Conservation (phyloP, 2,888 invertebrate genomes). For the Plagiodera versicolora region DNA sequence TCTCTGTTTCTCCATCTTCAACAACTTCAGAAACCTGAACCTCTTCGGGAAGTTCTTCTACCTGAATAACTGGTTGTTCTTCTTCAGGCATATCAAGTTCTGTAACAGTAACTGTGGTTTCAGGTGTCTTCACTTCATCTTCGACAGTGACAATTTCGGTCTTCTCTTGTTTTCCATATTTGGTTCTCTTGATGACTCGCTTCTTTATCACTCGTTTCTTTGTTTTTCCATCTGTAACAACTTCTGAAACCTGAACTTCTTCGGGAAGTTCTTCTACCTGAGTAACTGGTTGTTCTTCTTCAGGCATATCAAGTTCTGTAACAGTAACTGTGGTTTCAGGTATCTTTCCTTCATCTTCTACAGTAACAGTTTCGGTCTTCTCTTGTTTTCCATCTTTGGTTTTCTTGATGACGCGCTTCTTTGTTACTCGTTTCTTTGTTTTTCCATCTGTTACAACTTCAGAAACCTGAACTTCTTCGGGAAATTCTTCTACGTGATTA, state of each 20-base stretch:
- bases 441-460: conserved; percentile 38
- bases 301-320: conserved; percentile 37
- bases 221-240: conserved; percentile 47
- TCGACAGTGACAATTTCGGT: conserved; percentile 45
- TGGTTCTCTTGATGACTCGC: conserved; percentile 40
- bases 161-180: conserved; percentile 41
- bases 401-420: conserved; percentile 53
- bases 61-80: conserved; percentile 25
- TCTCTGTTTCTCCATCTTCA: conserved; percentile 48
- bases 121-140: conserved; percentile 49
- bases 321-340: conserved; percentile 50
- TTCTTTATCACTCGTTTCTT: conserved; percentile 44
- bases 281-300: conserved; percentile 22
- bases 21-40: conserved; percentile 33
- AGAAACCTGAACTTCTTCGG: conserved; percentile 39
- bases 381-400: conserved; percentile 53
- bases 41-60: conserved; percentile 38
- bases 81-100: conserved; percentile 44
- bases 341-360: conserved; percentile 53
- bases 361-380: conserved; percentile 54
- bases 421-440: conserved; percentile 45
- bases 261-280: conserved; percentile 41
- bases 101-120: conserved; percentile 51
- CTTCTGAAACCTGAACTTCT: conserved; percentile 45
- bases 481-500: conserved; percentile 32